Conservation (phyloP, 1,140 invertebrate genomes). For the Cydia strobilella region DNA sequence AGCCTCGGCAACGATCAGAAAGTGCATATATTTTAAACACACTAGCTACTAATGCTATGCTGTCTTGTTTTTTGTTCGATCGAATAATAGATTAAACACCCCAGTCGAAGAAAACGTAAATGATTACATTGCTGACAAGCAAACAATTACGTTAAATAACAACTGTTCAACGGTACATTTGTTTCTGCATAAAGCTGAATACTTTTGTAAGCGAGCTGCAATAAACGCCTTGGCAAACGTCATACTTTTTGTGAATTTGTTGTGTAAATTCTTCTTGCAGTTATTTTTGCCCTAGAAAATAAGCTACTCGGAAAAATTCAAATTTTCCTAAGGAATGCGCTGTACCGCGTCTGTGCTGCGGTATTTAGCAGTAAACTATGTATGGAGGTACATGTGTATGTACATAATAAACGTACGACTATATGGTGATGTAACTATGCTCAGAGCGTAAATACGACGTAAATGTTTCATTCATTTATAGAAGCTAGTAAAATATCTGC, state of each 20-base stretch:
- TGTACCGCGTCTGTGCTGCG: not conserved
- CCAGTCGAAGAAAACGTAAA: not conserved
- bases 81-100: not conserved
- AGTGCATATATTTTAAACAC: slow-evolving; percentile 42
- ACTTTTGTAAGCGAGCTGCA: not conserved
- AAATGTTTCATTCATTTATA: slow-evolving; percentile 25
- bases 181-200: slow-evolving; percentile 2
- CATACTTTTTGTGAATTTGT: not conserved
- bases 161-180: slow-evolving; percentile 6
- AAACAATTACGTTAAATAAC: slow-evolving; percentile 1
- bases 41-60: slow-evolving; percentile 33
- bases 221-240: not conserved
- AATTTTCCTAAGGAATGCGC: not conserved
- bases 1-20: slow-evolving; percentile 43
- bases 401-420: slow-evolving; percentile 7
- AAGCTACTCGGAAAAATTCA: not conserved
- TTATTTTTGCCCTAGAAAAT: slow-evolving; percentile 1
- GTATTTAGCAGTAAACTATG: not conserved
- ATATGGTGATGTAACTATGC: slow-evolving; percentile 23
- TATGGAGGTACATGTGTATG: slow-evolving; percentile 4
- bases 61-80: not conserved
- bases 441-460: slow-evolving; percentile 16
- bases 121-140: not conserved
- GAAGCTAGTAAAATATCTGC: slow-evolving; percentile 2
- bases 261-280: not conserved